Conservation (phyloP, 1,140 invertebrate genomes). For the Calephelis virginiensis region DNA sequence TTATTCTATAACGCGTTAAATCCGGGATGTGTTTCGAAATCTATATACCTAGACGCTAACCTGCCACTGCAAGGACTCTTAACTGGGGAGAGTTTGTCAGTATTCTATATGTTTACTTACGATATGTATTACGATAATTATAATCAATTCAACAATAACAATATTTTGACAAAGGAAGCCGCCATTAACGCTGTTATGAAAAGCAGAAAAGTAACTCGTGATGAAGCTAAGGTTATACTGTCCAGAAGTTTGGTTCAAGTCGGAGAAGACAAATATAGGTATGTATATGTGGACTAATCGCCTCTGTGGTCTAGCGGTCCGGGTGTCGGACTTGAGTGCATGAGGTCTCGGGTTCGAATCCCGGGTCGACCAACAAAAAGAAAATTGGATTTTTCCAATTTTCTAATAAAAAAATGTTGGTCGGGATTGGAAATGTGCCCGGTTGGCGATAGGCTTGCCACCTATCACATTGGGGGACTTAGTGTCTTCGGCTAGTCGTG, state of each 20-base stretch:
- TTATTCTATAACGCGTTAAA: constrained; percentile 50
- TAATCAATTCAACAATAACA: constrained; percentile 26
- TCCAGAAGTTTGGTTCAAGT: constrained; percentile 43
- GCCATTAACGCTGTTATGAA: constrained; percentile 40
- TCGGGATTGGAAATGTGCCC: too few species aligned
- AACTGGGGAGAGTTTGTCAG: constrained; percentile 24
- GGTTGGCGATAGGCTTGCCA: too few species aligned
- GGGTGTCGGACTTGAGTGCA: too few species aligned
- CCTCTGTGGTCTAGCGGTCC: too few species aligned
- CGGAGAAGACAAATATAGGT: constrained; percentile 45
- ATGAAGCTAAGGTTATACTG: constrained; percentile 38
- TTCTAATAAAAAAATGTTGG: too few species aligned
- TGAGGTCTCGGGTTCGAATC: too few species aligned
- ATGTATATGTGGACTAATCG: too few species aligned
- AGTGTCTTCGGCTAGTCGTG: too few species aligned
- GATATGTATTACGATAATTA: constrained; percentile 52
- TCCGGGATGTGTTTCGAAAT: constrained; percentile 42
- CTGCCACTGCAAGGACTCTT: constrained; percentile 38
- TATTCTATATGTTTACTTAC: constrained; percentile 38
- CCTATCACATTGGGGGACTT: too few species aligned
- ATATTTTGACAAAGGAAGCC: constrained; percentile 30
- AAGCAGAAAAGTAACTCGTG: constrained; percentile 35
- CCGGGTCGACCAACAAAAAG: too few species aligned
- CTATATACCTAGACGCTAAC: constrained; percentile 42
- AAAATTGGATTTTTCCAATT: too few species aligned